Percentiles rank a stretch among this genome's conserved stretches.
phyloP scores from a whole-genome alignment of 1,140 invertebrate genomes.

The Neodiprion virginianus region DNA sequence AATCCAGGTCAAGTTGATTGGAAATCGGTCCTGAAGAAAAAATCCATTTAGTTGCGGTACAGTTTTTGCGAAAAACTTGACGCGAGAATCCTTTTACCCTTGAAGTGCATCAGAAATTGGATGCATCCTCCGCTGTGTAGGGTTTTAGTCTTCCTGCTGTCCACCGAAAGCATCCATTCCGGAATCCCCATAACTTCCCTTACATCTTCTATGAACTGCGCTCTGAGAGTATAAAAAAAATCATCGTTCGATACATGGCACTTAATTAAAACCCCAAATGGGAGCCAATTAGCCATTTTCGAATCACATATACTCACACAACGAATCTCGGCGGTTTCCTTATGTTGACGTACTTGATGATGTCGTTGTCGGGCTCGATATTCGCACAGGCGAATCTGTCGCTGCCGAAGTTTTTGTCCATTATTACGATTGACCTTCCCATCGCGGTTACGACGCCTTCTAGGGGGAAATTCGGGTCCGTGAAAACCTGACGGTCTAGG shows the following conservation, averaged over 20 bases:
- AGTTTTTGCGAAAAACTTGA: background rate
- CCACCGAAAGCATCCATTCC: slow-evolving; percentile 88
- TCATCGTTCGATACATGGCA: slow-evolving; percentile 15
- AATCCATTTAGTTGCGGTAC: slow-evolving; percentile 7
- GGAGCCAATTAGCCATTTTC: background rate
- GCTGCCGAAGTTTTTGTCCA: slow-evolving; percentile 74
- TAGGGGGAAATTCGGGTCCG: slow-evolving; percentile 88
- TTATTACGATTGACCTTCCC: slow-evolving; percentile 85
- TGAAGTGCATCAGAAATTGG: slow-evolving; percentile 89
- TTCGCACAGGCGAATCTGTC: slow-evolving; percentile 89
- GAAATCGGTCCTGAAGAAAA: slow-evolving; percentile 71
- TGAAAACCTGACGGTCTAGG: slow-evolving; percentile 76
- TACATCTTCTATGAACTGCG: slow-evolving; percentile 85
- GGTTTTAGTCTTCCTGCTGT: slow-evolving; percentile 79
- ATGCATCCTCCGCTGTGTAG: slow-evolving; percentile 82
- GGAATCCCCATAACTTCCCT: slow-evolving; percentile 84
- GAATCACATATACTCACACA: slow-evolving; percentile 68
- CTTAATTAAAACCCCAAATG: background rate
- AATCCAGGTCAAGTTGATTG: slow-evolving; percentile 78
- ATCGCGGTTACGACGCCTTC: slow-evolving; percentile 78
- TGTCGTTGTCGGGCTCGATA: slow-evolving; percentile 88
- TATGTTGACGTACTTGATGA: slow-evolving; percentile 89
- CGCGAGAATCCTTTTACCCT: slow-evolving; percentile 59
- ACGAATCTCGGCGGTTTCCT: slow-evolving; percentile 87
- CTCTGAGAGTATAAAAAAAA: slow-evolving; percentile 59